Percentiles rank a stretch among this genome's conserved stretches.
Conservation (phyloP, 2,888 invertebrate species). For the Rotaria magnacalcarata region DNA sequence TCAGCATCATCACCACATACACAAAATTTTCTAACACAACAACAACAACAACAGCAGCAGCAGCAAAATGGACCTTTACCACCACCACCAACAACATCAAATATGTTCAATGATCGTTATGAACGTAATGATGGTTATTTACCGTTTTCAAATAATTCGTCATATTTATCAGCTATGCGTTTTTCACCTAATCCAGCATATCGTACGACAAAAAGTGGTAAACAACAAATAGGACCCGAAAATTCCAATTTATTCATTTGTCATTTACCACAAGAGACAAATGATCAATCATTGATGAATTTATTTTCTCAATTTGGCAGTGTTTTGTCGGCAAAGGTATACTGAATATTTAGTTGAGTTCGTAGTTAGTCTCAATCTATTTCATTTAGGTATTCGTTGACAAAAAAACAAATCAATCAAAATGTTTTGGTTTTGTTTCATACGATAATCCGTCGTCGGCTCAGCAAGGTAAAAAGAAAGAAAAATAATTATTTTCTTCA, state of each 20-base stretch:
- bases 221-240: constrained; percentile 23
- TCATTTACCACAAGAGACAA: constrained; percentile 21
- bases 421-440: constrained; percentile 35
- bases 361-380: background rate
- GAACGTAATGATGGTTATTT: constrained; percentile 11
- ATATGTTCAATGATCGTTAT: background rate
- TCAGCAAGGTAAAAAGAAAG: background rate
- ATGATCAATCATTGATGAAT: background rate
- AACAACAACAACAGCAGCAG: too few relatives aligned
- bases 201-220: constrained; percentile 37
- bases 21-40: background rate
- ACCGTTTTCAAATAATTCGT: constrained; percentile 8
- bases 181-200: constrained; percentile 9
- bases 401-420: constrained; percentile 34
- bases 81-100: background rate
- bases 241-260: background rate
- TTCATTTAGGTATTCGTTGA: constrained; percentile 24
- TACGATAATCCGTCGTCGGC: constrained; percentile 26
- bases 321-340: constrained; percentile 5
- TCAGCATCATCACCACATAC: background rate
- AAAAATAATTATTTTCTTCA: too few relatives aligned
- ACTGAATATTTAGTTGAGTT: background rate
- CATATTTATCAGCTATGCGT: background rate
- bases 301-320: constrained; percentile 26
- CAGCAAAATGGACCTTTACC: background rate